A percentile compares a stretch with the other conserved stretches of the same genome.
Evolutionary conservation across 1,140 invertebrate species (phyloP).

Genomic region (Drosophila tani): DNA sequence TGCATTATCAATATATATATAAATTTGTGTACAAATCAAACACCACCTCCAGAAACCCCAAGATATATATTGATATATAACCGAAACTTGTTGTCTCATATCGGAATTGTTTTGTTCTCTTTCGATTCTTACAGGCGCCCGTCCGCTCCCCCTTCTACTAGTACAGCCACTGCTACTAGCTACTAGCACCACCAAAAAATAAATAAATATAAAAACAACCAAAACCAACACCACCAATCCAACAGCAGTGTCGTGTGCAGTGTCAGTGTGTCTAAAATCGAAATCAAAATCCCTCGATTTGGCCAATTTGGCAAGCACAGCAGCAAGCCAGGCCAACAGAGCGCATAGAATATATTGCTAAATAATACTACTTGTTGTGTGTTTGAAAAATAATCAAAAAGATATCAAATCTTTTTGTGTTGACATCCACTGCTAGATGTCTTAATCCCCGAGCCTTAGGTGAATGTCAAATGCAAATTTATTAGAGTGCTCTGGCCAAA

Average conservation of each 20-base stretch:
- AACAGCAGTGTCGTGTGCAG: slow-evolving; percentile 39
- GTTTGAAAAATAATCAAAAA: slow-evolving; percentile 50
- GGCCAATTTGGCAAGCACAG: slow-evolving; percentile 19
- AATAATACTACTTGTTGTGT: slow-evolving; percentile 15
- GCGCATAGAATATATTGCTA: slow-evolving; percentile 43
- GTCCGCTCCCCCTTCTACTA: slow-evolving; percentile 41
- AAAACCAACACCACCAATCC: slow-evolving; percentile 13
- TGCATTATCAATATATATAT: slow-evolving; percentile 48
- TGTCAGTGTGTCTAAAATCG: slow-evolving; percentile 39
- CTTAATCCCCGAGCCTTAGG: slow-evolving; percentile 34
- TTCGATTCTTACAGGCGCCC: slow-evolving; percentile 77
- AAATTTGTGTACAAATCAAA: slow-evolving; percentile 32
- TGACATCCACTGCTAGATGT: slow-evolving; percentile 34
- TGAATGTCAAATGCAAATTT: slow-evolving; percentile 48
- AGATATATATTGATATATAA: slow-evolving; percentile 54
- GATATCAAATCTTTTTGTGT: slow-evolving; percentile 37
- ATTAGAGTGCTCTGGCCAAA: slow-evolving; percentile 37
- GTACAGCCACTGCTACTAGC: slow-evolving; percentile 31
- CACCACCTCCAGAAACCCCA: slow-evolving; percentile 21
- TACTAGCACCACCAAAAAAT: slow-evolving; percentile 16
- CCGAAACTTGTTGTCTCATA: slow-evolving; percentile 65
- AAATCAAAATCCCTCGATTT: slow-evolving; percentile 24
- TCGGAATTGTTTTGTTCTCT: slow-evolving; percentile 77
- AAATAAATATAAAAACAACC: background rate
- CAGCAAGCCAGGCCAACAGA: slow-evolving; percentile 33